Percentiles rank a stretch among this genome's conserved stretches.
These are phyloP conservation scores for Poeciliopsis infans DNA, from an alignment of 2,797 vertebrate genomes.

Conservation along the genomic window DNA sequence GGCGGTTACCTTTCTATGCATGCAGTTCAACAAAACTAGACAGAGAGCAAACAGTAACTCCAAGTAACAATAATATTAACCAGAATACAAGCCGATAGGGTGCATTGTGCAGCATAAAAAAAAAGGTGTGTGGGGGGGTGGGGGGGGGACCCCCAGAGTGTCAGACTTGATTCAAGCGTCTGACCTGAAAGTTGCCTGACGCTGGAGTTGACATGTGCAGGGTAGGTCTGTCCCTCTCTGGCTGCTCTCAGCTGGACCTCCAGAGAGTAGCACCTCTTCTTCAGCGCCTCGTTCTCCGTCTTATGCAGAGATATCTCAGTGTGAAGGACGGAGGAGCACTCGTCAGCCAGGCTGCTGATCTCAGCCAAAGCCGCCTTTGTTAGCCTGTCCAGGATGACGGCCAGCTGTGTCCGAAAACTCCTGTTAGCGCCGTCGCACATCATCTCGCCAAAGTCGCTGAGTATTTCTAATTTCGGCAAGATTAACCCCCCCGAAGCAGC, in stretches of 20 bases:
- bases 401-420: constrained; percentile 78
- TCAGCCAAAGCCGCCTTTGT: constrained; percentile 78
- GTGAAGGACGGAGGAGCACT: constrained; percentile 78
- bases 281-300: constrained; percentile 81
- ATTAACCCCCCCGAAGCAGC: constrained; percentile 1
- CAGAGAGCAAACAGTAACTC: not conserved
- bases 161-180: not conserved
- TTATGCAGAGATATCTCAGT: constrained; percentile 78
- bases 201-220: constrained; percentile 36
- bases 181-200: constrained; percentile 57
- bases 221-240: constrained; percentile 59
- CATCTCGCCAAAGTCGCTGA: constrained; percentile 48
- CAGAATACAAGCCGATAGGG: not conserved
- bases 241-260: constrained; percentile 80
- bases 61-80: not conserved
- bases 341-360: constrained; percentile 80
- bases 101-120: not conserved
- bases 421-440: constrained; percentile 76
- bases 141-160: not conserved
- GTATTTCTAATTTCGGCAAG: constrained; percentile 10
- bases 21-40: not conserved
- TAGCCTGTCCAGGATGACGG: constrained; percentile 78
- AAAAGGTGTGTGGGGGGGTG: too few relatives aligned
- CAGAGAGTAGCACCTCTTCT: constrained; percentile 77
- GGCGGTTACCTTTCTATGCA: not conserved